These are phyloP conservation scores for Pentamera pediparva DNA, from an alignment of 53 echinoderm and acorn worm species.

Conservation along the genomic window DNA sequence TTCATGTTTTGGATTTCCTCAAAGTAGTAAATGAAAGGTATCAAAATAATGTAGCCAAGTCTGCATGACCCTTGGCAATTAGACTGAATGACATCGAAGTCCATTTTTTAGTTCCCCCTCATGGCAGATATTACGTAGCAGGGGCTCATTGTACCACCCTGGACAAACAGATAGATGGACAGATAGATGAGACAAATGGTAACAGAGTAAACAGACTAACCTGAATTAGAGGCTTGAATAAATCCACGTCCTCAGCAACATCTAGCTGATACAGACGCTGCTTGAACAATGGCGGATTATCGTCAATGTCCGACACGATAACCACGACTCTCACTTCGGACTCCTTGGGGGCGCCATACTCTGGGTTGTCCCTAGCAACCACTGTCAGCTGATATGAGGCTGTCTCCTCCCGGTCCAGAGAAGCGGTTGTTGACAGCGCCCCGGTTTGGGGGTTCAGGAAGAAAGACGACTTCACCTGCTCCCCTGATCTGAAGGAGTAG, in stretches of 20 bases:
- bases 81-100: too few species aligned
- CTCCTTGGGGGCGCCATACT: slow-evolving; percentile 8
- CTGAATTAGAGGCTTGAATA: not conserved
- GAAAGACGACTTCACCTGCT: slow-evolving; percentile 62
- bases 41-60: too few species aligned
- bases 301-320: slow-evolving; percentile 69
- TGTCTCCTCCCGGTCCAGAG: slow-evolving; percentile 65
- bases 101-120: too few species aligned
- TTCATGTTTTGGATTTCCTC: too few species aligned
- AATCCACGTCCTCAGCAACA: not conserved
- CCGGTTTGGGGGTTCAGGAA: slow-evolving; percentile 59
- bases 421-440: slow-evolving; percentile 54
- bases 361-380: slow-evolving; percentile 54
- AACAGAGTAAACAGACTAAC: not conserved
- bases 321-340: slow-evolving; percentile 51
- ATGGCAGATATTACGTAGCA: too few species aligned
- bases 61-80: too few species aligned
- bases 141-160: too few species aligned
- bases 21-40: too few species aligned
- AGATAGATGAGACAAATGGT: too few species aligned
- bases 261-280: not conserved
- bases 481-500: slow-evolving; percentile 49
- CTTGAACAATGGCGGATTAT: slow-evolving; percentile 65
- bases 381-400: slow-evolving; percentile 53
- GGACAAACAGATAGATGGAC: too few species aligned